These are phyloP conservation scores for Drosophila picticornis DNA, from an alignment of 2,888 invertebrate species.

Conservation along the genomic window DNA sequence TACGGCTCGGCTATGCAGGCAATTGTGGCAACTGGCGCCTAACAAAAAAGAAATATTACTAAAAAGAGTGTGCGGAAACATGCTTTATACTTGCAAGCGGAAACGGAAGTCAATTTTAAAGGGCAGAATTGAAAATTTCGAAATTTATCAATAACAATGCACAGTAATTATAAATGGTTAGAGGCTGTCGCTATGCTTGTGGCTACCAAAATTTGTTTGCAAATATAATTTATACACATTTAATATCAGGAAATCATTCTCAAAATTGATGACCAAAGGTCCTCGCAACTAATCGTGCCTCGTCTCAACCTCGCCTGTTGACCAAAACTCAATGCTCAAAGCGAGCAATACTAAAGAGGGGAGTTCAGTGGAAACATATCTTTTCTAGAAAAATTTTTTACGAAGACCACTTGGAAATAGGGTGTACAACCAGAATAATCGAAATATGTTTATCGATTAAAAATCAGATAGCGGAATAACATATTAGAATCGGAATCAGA, in stretches of 20 bases:
- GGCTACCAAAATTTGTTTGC: conserved; percentile 33
- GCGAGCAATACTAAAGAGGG: background rate
- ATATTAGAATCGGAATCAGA: no score
- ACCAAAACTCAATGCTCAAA: background rate
- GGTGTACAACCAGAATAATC: background rate
- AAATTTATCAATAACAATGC: conserved; percentile 46
- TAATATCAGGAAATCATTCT: conserved; percentile 69
- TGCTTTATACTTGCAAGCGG: conserved; percentile 68
- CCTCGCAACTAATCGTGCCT: background rate
- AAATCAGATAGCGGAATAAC: background rate
- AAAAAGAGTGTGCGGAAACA: conserved; percentile 59
- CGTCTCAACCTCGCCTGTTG: no score
- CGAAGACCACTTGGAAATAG: background rate
- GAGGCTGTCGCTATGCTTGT: conserved; percentile 48
- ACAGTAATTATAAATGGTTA: conserved; percentile 69
- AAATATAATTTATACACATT: conserved; percentile 46
- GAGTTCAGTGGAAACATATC: background rate
- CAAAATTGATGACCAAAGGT: conserved; percentile 54
- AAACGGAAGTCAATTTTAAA: conserved; percentile 80
- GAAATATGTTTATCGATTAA: background rate
- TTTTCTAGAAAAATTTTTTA: background rate
- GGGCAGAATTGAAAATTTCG: conserved; percentile 64
- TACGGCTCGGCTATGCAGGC: conserved; percentile 25
- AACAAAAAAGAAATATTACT: conserved; percentile 28
- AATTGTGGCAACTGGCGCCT: conserved; percentile 38